A percentile compares a stretch with the other conserved stretches of the same genome.
phyloP scores from a whole-genome alignment of 2,113 vertebrate genomes.

The Phyllostomus discolor region DNA sequence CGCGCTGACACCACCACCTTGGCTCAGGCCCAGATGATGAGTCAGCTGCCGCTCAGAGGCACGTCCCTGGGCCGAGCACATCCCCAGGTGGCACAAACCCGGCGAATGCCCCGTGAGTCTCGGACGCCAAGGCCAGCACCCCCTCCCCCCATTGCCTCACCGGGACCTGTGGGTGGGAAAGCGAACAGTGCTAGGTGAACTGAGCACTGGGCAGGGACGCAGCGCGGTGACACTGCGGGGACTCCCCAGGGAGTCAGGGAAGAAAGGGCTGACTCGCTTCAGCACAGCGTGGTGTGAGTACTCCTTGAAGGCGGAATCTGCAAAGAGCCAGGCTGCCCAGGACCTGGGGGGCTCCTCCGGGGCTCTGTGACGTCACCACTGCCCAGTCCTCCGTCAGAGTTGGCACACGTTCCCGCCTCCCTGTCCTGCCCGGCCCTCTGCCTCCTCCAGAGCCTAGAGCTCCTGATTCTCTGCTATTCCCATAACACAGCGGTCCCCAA shows the following conservation, averaged over 20 bases:
- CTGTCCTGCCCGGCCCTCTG: neutral
- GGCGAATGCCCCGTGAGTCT: accelerated
- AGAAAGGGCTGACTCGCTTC: neutral
- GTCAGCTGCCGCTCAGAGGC: accelerated
- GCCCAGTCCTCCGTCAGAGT: neutral
- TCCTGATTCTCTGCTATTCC: neutral
- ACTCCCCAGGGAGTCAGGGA: accelerated
- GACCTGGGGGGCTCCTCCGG: neutral
- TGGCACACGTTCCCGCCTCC: accelerated
- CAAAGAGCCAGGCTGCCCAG: neutral
- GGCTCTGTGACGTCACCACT: neutral
- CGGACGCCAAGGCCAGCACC: neutral
- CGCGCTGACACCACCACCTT: neutral
- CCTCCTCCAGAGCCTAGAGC: neutral
- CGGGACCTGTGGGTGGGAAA: neutral
- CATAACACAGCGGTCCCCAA: neutral
- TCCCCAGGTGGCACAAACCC: neutral
- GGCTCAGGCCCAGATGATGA: neutral
- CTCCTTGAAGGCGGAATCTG: neutral
- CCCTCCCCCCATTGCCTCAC: neutral
- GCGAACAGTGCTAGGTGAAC: neutral
- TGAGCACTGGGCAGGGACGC: neutral
- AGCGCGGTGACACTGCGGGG: accelerated
- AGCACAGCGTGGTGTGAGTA: neutral
- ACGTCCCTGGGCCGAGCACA: neutral